Conservation (phyloP, 2,888 invertebrate species). For the Lasius platythorax region DNA sequence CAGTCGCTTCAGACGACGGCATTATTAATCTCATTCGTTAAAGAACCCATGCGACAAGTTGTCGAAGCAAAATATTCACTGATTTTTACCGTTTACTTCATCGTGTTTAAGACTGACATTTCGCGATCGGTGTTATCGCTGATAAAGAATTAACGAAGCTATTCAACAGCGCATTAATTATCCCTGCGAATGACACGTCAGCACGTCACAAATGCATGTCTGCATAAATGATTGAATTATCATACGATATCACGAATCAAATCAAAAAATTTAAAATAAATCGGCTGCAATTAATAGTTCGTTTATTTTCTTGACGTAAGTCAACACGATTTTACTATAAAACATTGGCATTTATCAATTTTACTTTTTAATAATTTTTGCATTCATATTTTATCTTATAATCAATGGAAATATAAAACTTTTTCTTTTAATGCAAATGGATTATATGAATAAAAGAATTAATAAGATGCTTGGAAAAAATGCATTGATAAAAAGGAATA, state of each 20-base stretch:
- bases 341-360: background rate
- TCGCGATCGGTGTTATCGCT: background rate
- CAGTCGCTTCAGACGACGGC: background rate
- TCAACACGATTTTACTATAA: background rate
- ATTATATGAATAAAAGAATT: background rate
- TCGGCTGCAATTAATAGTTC: background rate
- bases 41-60: slow-evolving; percentile 35
- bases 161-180: background rate
- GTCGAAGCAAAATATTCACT: slow-evolving; percentile 33
- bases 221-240: background rate
- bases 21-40: slow-evolving; percentile 37
- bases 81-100: slow-evolving; percentile 21
- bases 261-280: background rate
- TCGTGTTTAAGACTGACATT: slow-evolving; percentile 3
- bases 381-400: background rate
- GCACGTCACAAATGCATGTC: background rate
- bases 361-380: background rate
- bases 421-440: background rate
- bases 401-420: background rate
- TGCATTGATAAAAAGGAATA: background rate
- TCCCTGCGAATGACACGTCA: background rate
- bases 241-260: background rate
- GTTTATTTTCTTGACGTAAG: background rate
- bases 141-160: background rate
- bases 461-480: background rate